These are phyloP conservation scores for Parazoanthus swiftii DNA, from an alignment of 92 coral and sea anemone genomes.

Conservation along the genomic window DNA sequence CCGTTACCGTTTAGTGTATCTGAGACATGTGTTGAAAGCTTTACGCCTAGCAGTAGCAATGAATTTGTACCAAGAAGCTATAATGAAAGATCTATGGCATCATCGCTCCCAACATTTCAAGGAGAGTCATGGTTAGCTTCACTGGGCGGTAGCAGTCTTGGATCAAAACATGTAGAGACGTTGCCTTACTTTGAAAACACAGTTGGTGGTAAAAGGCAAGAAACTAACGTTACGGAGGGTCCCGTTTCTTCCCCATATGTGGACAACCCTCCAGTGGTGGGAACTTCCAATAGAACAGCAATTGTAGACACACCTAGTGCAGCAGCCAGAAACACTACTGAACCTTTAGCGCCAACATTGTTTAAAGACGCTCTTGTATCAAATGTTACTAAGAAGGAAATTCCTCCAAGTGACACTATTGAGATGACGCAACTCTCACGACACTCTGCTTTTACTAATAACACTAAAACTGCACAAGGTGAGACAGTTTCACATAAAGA, in stretches of 20 bases:
- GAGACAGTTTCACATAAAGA: not conserved
- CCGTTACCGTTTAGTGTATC: conserved; percentile 34
- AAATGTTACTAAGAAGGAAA: not conserved
- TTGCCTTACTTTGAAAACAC: not conserved
- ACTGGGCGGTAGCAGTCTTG: not conserved
- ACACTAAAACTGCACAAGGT: not conserved
- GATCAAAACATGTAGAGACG: conserved; percentile 29
- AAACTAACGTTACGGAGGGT: not conserved
- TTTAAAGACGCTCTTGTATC: not conserved
- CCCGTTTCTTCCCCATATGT: not conserved
- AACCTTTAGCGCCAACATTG: not conserved
- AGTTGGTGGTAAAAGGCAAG: not conserved
- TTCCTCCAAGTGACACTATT: not conserved
- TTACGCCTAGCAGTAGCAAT: not conserved
- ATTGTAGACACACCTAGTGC: not conserved
- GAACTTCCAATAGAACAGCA: not conserved
- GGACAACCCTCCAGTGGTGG: not conserved
- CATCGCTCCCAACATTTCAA: conserved; percentile 21
- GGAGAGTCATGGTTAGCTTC: not conserved
- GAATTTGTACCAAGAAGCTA: not conserved
- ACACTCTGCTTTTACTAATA: not conserved
- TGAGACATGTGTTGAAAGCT: conserved; percentile 21
- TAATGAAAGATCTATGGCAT: not conserved
- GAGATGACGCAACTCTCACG: conserved; percentile 19
- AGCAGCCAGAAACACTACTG: not conserved